Base-by-base conservation (phyloP, 2,888 invertebrate species). In the Ariolimax columbianus region DNA sequence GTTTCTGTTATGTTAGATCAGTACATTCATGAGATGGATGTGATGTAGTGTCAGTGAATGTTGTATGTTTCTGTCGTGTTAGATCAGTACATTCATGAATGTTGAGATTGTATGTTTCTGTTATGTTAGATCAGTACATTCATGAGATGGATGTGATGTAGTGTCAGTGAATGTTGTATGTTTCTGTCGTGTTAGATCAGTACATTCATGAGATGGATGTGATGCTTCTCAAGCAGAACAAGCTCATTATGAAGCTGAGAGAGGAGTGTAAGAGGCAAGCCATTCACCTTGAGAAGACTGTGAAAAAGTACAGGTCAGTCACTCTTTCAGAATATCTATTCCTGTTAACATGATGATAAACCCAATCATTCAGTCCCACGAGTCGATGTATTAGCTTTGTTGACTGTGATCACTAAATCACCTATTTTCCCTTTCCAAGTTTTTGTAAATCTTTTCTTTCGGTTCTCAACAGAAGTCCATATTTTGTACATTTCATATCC, bases 161-260 rank as follows among this genome's bases (percentile, higher is more conserved):
- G 9, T 36, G 19, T 26, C 23, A 51, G 30, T 80, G 19, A 17
- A 59, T 43, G 19, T 19, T 66, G 33, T 38, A 33, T 70, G 36
- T 70, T 17, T 23, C 38, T 70, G 14, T n/a, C 38, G 4, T 77
- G n/a, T 30, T 86, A 92, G 92, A 88, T 63, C 88, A 88, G 66
- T 90, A 91, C 38, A 89, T 89, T 6, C 88, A 89, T 81, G 93
- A 93, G 87, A 91, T 93, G 90, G 93, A 93, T 83, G 90, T 91
- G 1, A 92, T 93, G 90, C 86, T 92, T 36, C 88, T 90, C 7
- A 91, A 91, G 81, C 93, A 93, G 88, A 92, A 91, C 86, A 89
- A 90, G 59, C 88, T 93, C 59, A 91, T 93, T 77, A 89, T 91
- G 55, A 92, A 92, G 82, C 87, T 93, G 82, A 89, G 92, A 72